Percentiles rank a stretch among this genome's conserved stretches.
Evolutionary conservation across 2,888 invertebrate genomes (phyloP).

Genomic region (Thymelicus lineola): DNA sequence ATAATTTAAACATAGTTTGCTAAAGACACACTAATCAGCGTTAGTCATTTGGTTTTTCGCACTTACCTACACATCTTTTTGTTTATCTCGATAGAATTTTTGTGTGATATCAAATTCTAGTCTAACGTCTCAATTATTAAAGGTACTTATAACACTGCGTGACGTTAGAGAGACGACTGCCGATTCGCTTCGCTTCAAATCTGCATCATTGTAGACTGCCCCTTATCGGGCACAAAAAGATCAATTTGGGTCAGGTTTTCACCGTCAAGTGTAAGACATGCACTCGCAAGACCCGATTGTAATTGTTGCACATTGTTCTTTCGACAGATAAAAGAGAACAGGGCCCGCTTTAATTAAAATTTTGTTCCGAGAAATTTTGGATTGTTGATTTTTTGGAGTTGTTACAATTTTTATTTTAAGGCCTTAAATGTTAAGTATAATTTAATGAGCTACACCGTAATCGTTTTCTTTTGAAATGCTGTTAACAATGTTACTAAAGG

Average conservation of each 20-base stretch:
- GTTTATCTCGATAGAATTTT: no score
- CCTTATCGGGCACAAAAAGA: slow-evolving; percentile 69
- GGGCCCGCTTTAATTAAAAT: slow-evolving; percentile 74
- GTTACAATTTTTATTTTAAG: slow-evolving; percentile 52
- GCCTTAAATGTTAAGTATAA: slow-evolving; percentile 44
- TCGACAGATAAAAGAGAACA: slow-evolving; percentile 66
- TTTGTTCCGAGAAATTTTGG: slow-evolving; percentile 58
- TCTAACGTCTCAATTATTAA: no score
- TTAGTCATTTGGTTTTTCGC: no score
- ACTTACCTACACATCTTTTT: no score
- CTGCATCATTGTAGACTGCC: background rate
- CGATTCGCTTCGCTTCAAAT: background rate
- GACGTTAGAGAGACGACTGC: no score
- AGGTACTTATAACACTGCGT: no score
- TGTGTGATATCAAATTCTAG: no score
- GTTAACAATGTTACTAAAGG: slow-evolving; percentile 5
- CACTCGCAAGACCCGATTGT: slow-evolving; percentile 54
- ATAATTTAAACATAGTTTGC: no score
- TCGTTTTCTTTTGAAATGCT: slow-evolving; percentile 7
- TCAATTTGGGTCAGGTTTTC: slow-evolving; percentile 76
- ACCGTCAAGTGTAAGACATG: slow-evolving; percentile 49
- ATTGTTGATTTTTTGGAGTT: slow-evolving; percentile 46
- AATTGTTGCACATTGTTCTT: slow-evolving; percentile 79
- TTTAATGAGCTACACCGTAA: slow-evolving; percentile 6
- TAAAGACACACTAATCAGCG: no score